phyloP scores from a whole-genome alignment of 2,797 vertebrate genomes.

The Clarias fuscus region DNA sequence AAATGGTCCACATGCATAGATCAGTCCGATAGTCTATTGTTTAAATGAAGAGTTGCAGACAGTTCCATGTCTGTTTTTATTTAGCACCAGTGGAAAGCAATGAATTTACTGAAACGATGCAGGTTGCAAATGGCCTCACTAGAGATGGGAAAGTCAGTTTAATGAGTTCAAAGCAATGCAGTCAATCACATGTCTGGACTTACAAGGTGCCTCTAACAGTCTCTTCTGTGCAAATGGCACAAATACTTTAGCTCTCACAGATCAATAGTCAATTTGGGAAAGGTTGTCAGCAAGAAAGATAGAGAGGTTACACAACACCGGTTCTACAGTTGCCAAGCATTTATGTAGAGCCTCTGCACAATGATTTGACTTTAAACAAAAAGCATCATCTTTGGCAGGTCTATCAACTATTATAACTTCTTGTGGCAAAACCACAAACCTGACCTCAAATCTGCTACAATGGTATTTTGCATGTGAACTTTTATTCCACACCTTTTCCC shows the following conservation, averaged over 20 bases:
- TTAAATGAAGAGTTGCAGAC: neutral
- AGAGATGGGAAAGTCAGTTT: conserved; percentile 21
- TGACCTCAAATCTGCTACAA: no score
- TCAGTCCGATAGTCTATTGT: neutral
- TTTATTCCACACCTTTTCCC: neutral
- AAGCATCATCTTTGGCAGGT: neutral
- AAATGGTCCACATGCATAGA: neutral
- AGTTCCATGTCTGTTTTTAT: neutral
- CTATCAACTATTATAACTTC: neutral
- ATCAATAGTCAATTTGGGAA: conserved; percentile 47
- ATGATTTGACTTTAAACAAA: neutral
- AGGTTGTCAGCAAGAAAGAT: conserved; percentile 26
- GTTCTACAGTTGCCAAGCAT: conserved; percentile 17
- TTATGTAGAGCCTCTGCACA: neutral
- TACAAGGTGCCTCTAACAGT: conserved; percentile 35
- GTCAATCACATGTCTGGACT: conserved; percentile 32
- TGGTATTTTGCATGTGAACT: neutral
- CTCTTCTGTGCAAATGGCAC: conserved; percentile 34
- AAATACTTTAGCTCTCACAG: conserved; percentile 22
- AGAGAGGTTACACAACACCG: conserved; percentile 23
- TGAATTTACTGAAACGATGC: conserved; percentile 13
- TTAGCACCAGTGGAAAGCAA: neutral
- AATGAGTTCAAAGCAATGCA: conserved; percentile 33
- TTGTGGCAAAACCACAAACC: conserved; percentile 17
- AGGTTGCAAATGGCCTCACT: conserved; percentile 14